phyloP scores from a whole-genome alignment of 2,797 vertebrate genomes.

The Phylloscopus collybita region DNA sequence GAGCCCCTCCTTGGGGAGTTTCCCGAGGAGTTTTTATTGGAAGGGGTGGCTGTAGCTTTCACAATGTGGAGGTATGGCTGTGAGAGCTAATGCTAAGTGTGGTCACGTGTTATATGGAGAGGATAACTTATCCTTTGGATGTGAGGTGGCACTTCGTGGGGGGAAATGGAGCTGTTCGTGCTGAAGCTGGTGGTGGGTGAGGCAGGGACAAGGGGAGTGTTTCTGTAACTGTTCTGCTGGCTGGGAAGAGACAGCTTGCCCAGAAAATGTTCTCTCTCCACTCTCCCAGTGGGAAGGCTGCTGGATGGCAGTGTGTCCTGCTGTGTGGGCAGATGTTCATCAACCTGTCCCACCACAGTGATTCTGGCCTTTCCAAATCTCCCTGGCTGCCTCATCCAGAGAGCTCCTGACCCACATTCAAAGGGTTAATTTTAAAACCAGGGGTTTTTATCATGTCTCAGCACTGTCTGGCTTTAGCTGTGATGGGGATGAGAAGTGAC shows the following conservation, averaged over 20 bases:
- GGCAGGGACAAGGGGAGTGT: background rate
- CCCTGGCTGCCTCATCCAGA: background rate
- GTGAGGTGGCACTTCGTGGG: background rate
- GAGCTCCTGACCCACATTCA: background rate
- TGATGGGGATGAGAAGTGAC: slow-evolving; percentile 6
- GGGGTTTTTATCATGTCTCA: rapidly evolving
- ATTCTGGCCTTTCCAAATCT: rapidly evolving
- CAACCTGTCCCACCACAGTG: rapidly evolving
- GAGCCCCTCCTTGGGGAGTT: background rate
- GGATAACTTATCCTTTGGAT: background rate
- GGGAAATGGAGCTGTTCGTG: background rate
- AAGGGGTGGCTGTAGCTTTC: background rate
- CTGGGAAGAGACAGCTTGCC: background rate
- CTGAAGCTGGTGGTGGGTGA: rapidly evolving
- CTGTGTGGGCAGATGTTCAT: background rate
- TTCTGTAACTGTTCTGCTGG: background rate
- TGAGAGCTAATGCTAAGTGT: background rate
- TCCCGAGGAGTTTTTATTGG: background rate
- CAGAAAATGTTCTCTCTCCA: background rate
- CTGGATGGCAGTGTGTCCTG: background rate
- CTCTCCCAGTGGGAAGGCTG: background rate
- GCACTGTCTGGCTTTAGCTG: background rate
- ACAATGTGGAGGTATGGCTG: background rate
- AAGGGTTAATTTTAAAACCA: background rate
- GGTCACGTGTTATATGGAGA: rapidly evolving